phyloP scores from a whole-genome alignment of 2,113 vertebrate genomes.

The Ictalurus furcatus region DNA sequence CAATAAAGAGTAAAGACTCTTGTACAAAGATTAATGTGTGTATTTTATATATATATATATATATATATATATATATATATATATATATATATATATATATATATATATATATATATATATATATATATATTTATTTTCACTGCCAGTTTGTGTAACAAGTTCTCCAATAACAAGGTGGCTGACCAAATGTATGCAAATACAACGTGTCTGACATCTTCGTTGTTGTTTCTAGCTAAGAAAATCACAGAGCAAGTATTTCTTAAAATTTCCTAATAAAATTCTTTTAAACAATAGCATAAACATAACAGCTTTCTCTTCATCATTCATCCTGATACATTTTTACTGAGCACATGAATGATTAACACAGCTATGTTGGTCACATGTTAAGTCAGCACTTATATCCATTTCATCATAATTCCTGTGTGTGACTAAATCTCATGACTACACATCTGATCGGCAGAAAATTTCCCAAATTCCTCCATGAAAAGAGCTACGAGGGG shows the following conservation, averaged over 20 bases:
- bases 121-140: background rate
- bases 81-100: too few species aligned
- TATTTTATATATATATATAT: too few species aligned
- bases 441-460: background rate
- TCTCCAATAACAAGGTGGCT: conserved; percentile 18
- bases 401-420: conserved; percentile 1
- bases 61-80: too few species aligned
- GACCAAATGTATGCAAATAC: background rate
- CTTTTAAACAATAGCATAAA: background rate
- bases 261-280: background rate
- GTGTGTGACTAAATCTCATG: background rate
- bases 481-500: too few species aligned
- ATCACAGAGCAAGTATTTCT: background rate
- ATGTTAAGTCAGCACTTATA: background rate
- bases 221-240: background rate
- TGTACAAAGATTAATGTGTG: background rate
- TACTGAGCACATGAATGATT: conserved; percentile 14
- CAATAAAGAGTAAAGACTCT: background rate
- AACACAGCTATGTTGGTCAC: background rate
- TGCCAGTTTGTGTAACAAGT: background rate
- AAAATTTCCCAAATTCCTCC: background rate
- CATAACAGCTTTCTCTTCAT: background rate
- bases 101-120: too few species aligned
- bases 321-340: background rate
- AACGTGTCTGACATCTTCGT: background rate